These are phyloP conservation scores for Ianthella basta DNA, from an alignment of 37 sponge, comb jelly and placozoan genomes.

Conservation along the genomic window DNA sequence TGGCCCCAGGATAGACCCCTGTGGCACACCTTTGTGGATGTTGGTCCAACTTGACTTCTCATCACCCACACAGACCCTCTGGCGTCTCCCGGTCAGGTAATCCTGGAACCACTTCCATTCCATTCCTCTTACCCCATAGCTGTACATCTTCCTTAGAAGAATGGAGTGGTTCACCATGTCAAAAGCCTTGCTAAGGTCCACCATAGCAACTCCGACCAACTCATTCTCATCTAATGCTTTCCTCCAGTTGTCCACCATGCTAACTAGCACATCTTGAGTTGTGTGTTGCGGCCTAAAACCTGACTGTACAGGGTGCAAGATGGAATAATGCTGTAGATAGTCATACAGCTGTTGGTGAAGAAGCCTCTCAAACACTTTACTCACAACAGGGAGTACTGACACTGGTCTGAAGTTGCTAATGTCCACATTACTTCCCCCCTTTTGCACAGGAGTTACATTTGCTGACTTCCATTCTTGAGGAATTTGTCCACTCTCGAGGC, in stretches of 20 bases:
- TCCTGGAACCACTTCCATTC: conserved; percentile 37
- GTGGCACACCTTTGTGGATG: conserved; percentile 41
- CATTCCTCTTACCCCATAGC: conserved; percentile 29
- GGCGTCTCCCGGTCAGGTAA: conserved; percentile 19
- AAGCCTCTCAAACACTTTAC: conserved; percentile 40
- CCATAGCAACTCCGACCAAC: conserved; percentile 19
- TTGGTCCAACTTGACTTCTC: conserved; percentile 11
- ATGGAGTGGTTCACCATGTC: conserved; percentile 36
- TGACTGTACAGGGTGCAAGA: conserved; percentile 33
- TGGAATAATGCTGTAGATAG: conserved; percentile 7
- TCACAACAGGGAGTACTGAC: conserved; percentile 37
- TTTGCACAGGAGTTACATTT: background rate
- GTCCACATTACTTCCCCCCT: background rate
- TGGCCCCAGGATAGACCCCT: conserved; percentile 47
- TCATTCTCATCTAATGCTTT: conserved; percentile 42
- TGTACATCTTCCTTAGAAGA: conserved; percentile 30
- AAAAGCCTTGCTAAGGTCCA: conserved; percentile 48
- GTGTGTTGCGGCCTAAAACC: conserved; percentile 41
- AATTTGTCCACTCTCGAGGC: background rate
- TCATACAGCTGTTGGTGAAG: conserved; percentile 32
- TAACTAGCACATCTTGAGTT: conserved; percentile 46
- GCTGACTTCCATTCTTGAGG: conserved; percentile 25
- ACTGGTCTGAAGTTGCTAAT: conserved; percentile 18
- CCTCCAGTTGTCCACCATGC: conserved; percentile 34
- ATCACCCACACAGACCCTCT: conserved; percentile 29